phyloP scores from a whole-genome alignment of 1,140 invertebrate genomes.

The Copidosoma floridanum region DNA sequence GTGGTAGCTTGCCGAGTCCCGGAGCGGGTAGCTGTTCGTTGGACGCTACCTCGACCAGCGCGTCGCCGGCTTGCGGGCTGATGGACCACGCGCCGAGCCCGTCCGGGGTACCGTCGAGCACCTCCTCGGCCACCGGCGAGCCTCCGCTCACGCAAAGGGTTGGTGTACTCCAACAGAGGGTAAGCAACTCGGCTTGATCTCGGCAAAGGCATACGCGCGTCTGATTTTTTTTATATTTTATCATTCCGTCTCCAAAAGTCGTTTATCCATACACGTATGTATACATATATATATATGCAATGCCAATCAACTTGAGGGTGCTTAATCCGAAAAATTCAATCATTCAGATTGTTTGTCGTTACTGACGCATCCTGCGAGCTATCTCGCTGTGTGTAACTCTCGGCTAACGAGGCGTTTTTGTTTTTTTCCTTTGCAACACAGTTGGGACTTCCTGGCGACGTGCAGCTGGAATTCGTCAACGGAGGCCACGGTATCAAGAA shows the following conservation, averaged over 20 bases:
- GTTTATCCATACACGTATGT: too few relatives aligned
- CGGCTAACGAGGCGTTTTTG: too few relatives aligned
- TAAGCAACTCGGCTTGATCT: constrained; percentile 62
- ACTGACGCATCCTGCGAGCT: too few relatives aligned
- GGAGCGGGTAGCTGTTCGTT: constrained; percentile 67
- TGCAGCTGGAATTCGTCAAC: constrained; percentile 94
- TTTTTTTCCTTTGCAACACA: constrained; percentile 53
- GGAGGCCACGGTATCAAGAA: constrained; percentile 99
- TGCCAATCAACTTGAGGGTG: constrained; percentile 67
- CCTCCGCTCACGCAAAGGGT: constrained; percentile 42
- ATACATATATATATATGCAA: constrained; percentile 47
- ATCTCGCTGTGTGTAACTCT: background rate
- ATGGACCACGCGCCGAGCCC: constrained; percentile 58
- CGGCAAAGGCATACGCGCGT: constrained; percentile 50
- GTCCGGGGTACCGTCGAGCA: constrained; percentile 63
- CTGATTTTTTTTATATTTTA: constrained; percentile 7
- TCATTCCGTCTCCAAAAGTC: background rate
- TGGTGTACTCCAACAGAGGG: constrained; percentile 80
- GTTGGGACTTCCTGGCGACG: constrained; percentile 82
- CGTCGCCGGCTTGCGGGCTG: constrained; percentile 58
- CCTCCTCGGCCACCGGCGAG: constrained; percentile 57
- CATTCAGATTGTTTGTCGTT: too few relatives aligned
- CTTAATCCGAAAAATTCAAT: constrained; percentile 48
- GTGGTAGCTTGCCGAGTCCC: constrained; percentile 74
- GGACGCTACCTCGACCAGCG: constrained; percentile 62